phyloP scores from a whole-genome alignment of 2,113 vertebrate species.

The Triplophysa tibetana region DNA sequence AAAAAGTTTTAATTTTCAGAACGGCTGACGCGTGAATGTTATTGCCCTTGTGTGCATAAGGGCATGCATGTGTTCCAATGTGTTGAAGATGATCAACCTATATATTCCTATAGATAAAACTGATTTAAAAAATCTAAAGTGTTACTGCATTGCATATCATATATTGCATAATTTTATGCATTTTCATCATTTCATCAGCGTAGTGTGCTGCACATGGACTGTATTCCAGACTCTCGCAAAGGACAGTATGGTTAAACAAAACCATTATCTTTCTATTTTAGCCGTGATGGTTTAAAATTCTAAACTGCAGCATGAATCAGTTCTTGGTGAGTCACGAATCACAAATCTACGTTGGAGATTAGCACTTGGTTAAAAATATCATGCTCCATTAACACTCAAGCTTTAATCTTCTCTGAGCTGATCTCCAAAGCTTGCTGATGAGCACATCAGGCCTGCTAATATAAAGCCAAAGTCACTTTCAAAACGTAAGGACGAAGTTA shows the following conservation, averaged over 20 bases:
- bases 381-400: slow-evolving; percentile 43
- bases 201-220: too few relatives aligned
- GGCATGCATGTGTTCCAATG: too few relatives aligned
- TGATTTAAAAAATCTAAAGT: too few relatives aligned
- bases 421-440: slow-evolving; percentile 30
- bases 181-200: too few relatives aligned
- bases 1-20: too few relatives aligned
- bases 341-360: slow-evolving; percentile 41
- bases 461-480: slow-evolving; percentile 36
- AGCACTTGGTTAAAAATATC: slow-evolving; percentile 48
- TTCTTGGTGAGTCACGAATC: slow-evolving; percentile 22
- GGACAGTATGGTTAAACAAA: neutral
- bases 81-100: too few relatives aligned
- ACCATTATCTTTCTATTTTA: neutral
- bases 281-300: neutral
- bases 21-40: too few relatives aligned
- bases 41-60: too few relatives aligned
- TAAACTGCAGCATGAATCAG: slow-evolving; percentile 9
- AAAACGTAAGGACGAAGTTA: slow-evolving; percentile 26
- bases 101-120: too few relatives aligned
- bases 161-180: too few relatives aligned
- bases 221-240: neutral
- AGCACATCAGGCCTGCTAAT: slow-evolving; percentile 31
- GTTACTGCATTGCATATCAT: too few relatives aligned
- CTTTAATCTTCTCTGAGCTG: slow-evolving; percentile 47